Conservation (phyloP, 1,140 invertebrate genomes). For the Thaumatotibia leucotreta region DNA sequence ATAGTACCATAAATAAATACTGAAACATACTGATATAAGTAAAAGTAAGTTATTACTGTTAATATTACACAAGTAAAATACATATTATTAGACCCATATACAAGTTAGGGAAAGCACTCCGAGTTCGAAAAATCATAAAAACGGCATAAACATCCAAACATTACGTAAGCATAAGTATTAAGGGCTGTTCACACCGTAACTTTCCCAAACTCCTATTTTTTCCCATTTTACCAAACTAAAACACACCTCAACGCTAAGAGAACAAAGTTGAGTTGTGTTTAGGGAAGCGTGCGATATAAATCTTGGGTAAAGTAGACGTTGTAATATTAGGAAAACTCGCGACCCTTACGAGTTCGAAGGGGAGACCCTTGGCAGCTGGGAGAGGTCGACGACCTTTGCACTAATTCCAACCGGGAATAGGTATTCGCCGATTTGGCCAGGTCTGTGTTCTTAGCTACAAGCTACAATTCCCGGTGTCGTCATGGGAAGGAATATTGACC, state of each 20-base stretch:
- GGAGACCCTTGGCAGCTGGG: conserved; percentile 25
- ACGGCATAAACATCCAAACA: background rate
- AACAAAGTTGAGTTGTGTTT: background rate
- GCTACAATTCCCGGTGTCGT: too few relatives aligned
- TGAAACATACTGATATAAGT: too few relatives aligned
- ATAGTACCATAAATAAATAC: too few relatives aligned
- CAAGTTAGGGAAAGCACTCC: background rate
- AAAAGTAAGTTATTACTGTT: too few relatives aligned
- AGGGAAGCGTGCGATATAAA: background rate
- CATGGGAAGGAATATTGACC: too few relatives aligned
- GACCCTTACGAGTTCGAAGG: conserved; percentile 20
- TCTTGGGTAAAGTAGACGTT: background rate
- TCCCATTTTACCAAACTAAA: background rate
- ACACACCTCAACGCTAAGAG: background rate
- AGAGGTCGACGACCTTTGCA: conserved; percentile 25
- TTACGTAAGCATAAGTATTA: background rate
- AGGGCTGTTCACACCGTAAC: background rate
- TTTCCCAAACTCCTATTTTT: background rate
- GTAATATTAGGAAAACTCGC: background rate
- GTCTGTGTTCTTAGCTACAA: too few relatives aligned
- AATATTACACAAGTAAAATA: too few relatives aligned
- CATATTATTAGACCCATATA: too few relatives aligned
- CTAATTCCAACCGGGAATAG: conserved; percentile 25
- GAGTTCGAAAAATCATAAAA: background rate
- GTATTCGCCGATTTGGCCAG: background rate